Evolutionary conservation across 2,888 invertebrate species (phyloP).

Genomic region (Lampropteryx suffumata): DNA sequence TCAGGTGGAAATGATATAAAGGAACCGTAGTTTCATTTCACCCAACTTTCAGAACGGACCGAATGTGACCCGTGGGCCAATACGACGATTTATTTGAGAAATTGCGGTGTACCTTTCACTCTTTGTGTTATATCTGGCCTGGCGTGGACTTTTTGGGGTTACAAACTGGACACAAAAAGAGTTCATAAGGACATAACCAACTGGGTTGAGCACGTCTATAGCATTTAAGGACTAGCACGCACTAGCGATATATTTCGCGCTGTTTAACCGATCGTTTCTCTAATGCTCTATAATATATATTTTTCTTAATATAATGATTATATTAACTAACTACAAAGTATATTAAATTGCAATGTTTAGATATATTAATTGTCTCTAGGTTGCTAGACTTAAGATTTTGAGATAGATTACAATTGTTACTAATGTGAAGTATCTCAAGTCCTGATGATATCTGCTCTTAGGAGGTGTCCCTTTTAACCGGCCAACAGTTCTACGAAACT

Average conservation of each 20-base stretch:
- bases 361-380: too few species aligned
- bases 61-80: slow-evolving; percentile 17
- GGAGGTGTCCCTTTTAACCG: not conserved
- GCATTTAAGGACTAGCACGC: too few species aligned
- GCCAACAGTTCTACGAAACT: slow-evolving; percentile 16
- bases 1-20: slow-evolving; percentile 23
- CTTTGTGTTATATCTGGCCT: slow-evolving; percentile 9
- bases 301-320: too few species aligned
- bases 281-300: too few species aligned
- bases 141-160: not conserved
- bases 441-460: not conserved
- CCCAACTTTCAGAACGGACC: slow-evolving; percentile 7
- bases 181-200: too few species aligned
- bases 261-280: too few species aligned
- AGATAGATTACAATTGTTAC: too few species aligned
- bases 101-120: slow-evolving; percentile 16
- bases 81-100: slow-evolving; percentile 18
- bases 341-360: too few species aligned
- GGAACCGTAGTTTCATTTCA: not conserved
- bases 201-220: too few species aligned
- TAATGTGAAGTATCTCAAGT: not conserved
- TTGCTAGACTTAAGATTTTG: too few species aligned
- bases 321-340: too few species aligned
- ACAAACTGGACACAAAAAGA: not conserved
- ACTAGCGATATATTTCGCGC: too few species aligned